phyloP scores from a whole-genome alignment of 2,113 vertebrate species.

The Lophius piscatorius region DNA sequence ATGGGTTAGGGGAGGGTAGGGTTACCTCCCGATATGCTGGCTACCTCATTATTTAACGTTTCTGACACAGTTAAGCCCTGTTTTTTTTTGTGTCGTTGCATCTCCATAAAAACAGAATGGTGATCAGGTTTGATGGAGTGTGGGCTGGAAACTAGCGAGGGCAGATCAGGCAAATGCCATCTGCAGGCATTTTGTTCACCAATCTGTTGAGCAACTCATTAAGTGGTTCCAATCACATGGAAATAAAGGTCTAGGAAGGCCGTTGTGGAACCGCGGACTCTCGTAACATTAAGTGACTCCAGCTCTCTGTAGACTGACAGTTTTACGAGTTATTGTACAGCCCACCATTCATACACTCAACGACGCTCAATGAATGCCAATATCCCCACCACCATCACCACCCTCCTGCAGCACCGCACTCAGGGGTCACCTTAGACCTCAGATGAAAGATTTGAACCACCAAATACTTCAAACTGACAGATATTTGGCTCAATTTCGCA shows the following conservation, averaged over 20 bases:
- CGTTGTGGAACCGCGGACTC: slow-evolving; percentile 39
- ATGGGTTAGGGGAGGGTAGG: too few species aligned
- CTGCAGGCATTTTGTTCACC: slow-evolving; percentile 28
- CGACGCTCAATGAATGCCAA: slow-evolving; percentile 22
- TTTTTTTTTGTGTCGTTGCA: background rate
- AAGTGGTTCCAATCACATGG: slow-evolving; percentile 42
- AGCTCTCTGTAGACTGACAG: slow-evolving; percentile 61
- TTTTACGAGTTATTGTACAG: slow-evolving; percentile 61
- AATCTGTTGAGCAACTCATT: slow-evolving; percentile 52
- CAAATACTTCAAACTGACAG: background rate
- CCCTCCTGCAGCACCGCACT: slow-evolving; percentile 3
- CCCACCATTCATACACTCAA: slow-evolving; percentile 57
- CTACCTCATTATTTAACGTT: too few species aligned
- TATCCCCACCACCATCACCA: background rate
- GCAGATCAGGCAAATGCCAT: background rate
- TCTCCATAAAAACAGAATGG: background rate
- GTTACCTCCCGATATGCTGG: too few species aligned
- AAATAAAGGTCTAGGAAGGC: slow-evolving; percentile 43
- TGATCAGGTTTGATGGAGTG: slow-evolving; percentile 1
- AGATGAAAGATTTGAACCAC: slow-evolving; percentile 1
- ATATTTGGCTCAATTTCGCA: background rate
- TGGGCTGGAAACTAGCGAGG: background rate
- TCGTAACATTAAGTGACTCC: slow-evolving; percentile 61
- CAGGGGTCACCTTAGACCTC: slow-evolving; percentile 30
- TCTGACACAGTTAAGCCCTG: too few species aligned